Evolutionary conservation across 2,113 vertebrate genomes (phyloP).

Genomic region (Eptesicus fuscus): DNA sequence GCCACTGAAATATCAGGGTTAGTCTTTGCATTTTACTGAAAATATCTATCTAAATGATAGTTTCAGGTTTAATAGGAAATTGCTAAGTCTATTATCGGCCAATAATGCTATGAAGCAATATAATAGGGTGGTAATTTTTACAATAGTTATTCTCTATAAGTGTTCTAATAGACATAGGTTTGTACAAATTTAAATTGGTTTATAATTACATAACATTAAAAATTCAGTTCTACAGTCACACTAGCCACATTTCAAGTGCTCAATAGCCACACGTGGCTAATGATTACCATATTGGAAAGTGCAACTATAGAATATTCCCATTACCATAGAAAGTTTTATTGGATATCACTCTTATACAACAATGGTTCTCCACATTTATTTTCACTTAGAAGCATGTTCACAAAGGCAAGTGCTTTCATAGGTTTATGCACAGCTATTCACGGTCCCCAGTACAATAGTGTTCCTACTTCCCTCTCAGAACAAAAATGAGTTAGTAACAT

Average conservation of each 20-base stretch:
- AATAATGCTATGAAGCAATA: constrained; percentile 11
- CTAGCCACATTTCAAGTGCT: constrained; percentile 5
- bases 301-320: not conserved
- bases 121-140: not conserved
- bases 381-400: constrained; percentile 22
- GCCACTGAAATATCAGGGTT: not conserved
- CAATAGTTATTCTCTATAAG: not conserved
- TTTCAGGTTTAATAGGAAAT: constrained; percentile 19
- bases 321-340: not conserved
- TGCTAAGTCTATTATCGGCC: not conserved
- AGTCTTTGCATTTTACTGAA: not conserved
- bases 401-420: not conserved
- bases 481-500: not conserved
- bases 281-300: not conserved
- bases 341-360: not conserved
- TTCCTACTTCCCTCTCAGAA: not conserved
- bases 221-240: not conserved
- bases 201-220: not conserved
- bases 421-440: constrained; percentile 4
- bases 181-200: constrained; percentile 26
- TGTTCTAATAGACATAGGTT: not conserved
- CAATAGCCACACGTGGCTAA: not conserved
- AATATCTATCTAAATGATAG: not conserved
- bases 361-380: constrained; percentile 1
- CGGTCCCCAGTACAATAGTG: not conserved